phyloP scores from a whole-genome alignment of 1,140 invertebrate genomes.

The Calosoma granatense region DNA sequence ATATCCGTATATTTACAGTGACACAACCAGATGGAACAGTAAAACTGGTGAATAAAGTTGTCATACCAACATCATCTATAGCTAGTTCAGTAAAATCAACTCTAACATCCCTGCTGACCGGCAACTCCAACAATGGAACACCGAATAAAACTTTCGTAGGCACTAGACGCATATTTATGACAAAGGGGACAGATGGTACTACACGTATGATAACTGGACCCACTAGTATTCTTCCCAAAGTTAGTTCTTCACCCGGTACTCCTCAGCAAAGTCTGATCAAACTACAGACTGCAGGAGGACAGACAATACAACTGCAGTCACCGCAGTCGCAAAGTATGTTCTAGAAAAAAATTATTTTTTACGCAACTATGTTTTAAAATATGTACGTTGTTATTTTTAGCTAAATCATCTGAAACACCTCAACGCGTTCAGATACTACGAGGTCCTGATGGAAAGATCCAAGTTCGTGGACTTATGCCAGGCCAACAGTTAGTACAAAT shows the following conservation, averaged over 20 bases:
- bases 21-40: conserved; percentile 42
- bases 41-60: conserved; percentile 50
- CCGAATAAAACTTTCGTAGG: conserved; percentile 56
- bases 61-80: conserved; percentile 43
- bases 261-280: conserved; percentile 29
- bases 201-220: conserved; percentile 57
- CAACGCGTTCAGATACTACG: conserved; percentile 86
- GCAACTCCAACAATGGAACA: conserved; percentile 40
- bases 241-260: conserved; percentile 17
- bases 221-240: conserved; percentile 44
- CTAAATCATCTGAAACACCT: conserved; percentile 40
- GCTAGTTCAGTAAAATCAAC: conserved; percentile 51
- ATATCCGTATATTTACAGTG: no score
- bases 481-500: conserved; percentile 91
- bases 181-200: conserved; percentile 68
- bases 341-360: background rate
- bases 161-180: conserved; percentile 66
- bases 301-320: conserved; percentile 20
- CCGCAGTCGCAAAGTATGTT: conserved; percentile 18
- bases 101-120: conserved; percentile 53
- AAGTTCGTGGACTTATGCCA: conserved; percentile 80
- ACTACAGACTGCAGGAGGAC: conserved; percentile 23
- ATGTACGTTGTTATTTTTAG: conserved; percentile 12
- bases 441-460: conserved; percentile 80
- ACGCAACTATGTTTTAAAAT: background rate